Evolutionary conservation across 1,140 invertebrate species (phyloP), one percentile per base, ranked within the genome.

Genomic region (Calosoma granatense): DNA sequence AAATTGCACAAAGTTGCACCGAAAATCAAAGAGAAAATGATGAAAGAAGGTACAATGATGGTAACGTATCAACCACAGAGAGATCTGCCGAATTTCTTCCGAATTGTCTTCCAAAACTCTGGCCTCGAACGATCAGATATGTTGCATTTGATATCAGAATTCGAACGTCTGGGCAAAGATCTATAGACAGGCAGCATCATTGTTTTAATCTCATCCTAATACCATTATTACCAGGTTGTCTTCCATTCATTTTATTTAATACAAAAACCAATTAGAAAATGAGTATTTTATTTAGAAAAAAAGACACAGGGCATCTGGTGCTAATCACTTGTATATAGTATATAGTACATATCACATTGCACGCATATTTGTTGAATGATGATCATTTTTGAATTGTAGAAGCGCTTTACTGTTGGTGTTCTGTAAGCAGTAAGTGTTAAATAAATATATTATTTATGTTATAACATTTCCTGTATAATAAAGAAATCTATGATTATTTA

Each of bases 41-140:
- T 97, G 77, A 87, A 89, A 67, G 83, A 90, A 67, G 95, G 95
- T 2, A 86, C 86, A 2, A 94, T 96, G 84, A 90, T 98, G 84
- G 86, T 97, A 22, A 94, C 92, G 14, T 97, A 97, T 69, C 94
- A 97, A 67, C 89, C 93, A 0, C 74, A 92, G 58, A 77, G 83
- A 47, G 75, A 81, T 56, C 74, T 83, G 58, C 88, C 90, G 0
- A 92, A 98, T 71, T 97, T 98, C 74, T 98, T 98, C 78, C 79
- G 95, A 39, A 81, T 97, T 53, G 92, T 97, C 4, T 80, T 97
- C 61, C 90, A 93, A 72, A 97, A 90, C 66, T 97, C 91, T 2
- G 85, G 82, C 15, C 71, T 93, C 1, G 86, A 83, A 15, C 77
- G 83, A 59, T 74, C 78, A 2, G 92, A 96, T 69, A 90, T 96